These are phyloP conservation scores for Tiaroga cobitis DNA, from an alignment of 2,797 vertebrate genomes.

Conservation along the genomic window DNA sequence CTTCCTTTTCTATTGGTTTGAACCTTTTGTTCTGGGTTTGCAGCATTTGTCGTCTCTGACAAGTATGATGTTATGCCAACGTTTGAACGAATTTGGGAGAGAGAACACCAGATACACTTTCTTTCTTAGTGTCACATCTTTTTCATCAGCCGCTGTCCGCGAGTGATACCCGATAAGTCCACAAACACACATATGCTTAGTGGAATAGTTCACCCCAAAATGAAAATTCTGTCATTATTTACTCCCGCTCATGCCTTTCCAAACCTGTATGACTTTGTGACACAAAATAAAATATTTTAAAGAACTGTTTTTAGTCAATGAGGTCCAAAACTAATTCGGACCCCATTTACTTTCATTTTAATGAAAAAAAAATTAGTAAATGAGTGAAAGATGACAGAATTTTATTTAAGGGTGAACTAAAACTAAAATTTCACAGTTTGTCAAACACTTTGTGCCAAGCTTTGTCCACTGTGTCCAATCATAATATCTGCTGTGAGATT, in stretches of 20 bases:
- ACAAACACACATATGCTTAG: neutral
- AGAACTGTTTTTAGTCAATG: neutral
- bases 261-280: neutral
- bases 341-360: neutral
- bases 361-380: neutral
- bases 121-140: constrained; percentile 34
- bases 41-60: constrained; percentile 42
- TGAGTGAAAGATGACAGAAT: neutral
- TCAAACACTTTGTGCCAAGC: neutral
- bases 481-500: neutral
- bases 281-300: neutral
- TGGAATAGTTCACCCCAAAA: neutral
- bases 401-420: neutral
- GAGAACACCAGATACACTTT: constrained; percentile 44
- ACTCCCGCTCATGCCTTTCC: neutral
- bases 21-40: constrained; percentile 36
- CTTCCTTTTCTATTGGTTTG: constrained; percentile 46
- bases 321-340: neutral
- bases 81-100: constrained; percentile 15
- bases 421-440: no score
- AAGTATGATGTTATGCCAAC: constrained; percentile 32
- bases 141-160: neutral
- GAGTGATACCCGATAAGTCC: constrained; percentile 12
- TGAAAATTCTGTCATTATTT: constrained; percentile 12
- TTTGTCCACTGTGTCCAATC: neutral